These are phyloP conservation scores for Bettongia penicillata DNA, from an alignment of 2,113 vertebrate genomes.

Conservation along the genomic window DNA sequence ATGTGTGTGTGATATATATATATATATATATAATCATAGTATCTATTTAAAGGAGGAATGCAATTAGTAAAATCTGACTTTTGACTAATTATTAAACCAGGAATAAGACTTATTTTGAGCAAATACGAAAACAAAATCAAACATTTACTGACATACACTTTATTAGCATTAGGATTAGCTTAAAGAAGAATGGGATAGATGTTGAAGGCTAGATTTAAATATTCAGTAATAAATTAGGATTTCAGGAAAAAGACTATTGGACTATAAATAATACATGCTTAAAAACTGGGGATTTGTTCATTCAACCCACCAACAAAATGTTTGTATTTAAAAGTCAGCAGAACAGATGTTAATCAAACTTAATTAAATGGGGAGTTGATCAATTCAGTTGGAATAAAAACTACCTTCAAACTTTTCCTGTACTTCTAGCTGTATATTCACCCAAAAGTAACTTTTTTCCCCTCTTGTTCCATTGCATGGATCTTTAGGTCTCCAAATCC, in stretches of 20 bases:
- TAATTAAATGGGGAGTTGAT: background rate
- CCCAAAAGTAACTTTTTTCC: background rate
- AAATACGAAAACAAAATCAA: background rate
- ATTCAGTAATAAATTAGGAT: background rate
- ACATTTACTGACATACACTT: background rate
- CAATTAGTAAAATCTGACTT: background rate
- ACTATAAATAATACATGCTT: background rate
- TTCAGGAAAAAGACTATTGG: background rate
- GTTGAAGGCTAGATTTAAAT: background rate
- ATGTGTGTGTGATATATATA: too few species aligned
- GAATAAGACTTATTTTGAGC: background rate
- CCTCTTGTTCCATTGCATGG: background rate
- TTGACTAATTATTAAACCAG: background rate
- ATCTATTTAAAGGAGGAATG: background rate
- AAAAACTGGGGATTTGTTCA: background rate
- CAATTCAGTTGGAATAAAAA: background rate
- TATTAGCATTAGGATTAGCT: background rate
- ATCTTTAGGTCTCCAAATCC: background rate
- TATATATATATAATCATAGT: background rate
- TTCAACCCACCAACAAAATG: background rate
- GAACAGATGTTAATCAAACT: slow-evolving; percentile 1
- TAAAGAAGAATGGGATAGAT: background rate
- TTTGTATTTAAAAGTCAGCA: slow-evolving; percentile 1
- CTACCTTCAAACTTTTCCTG: background rate
- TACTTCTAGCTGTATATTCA: background rate